Evolutionary conservation across 2,888 invertebrate species (phyloP).

Genomic region (Rhodophaea formosa): DNA sequence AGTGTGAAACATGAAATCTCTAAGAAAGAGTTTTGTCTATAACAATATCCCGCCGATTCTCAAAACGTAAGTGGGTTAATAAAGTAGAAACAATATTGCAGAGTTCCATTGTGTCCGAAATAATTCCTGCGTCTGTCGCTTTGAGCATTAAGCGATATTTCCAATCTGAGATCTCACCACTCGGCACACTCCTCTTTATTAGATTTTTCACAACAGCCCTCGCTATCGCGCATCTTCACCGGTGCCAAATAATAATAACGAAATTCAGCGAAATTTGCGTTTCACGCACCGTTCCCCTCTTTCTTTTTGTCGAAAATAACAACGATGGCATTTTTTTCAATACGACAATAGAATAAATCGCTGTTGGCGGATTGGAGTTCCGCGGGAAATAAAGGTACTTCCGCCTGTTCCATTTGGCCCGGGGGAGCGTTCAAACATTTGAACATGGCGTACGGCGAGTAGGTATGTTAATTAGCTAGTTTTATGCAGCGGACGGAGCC

Average conservation of each 20-base stretch:
- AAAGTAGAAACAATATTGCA: neutral
- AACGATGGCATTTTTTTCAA: constrained; percentile 51
- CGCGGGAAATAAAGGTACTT: constrained; percentile 36
- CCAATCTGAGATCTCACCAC: constrained; percentile 44
- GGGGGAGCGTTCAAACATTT: constrained; percentile 42
- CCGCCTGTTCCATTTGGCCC: constrained; percentile 25
- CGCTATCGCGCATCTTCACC: constrained; percentile 56
- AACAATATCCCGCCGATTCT: neutral
- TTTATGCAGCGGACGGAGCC: constrained; percentile 41
- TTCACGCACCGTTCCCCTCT: constrained; percentile 37
- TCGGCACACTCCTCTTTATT: constrained; percentile 54
- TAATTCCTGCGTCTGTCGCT: constrained; percentile 29
- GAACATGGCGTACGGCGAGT: constrained; percentile 33
- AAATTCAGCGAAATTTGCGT: constrained; percentile 65
- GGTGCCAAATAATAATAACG: constrained; percentile 65
- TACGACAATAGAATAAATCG: constrained; percentile 53
- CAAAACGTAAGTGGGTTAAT: neutral
- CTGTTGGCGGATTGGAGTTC: constrained; percentile 35
- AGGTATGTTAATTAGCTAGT: constrained; percentile 53
- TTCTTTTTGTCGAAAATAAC: constrained; percentile 40
- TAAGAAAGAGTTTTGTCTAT: neutral
- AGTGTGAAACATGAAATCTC: too few species aligned
- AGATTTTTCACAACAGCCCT: constrained; percentile 54
- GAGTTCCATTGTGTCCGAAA: constrained; percentile 15
- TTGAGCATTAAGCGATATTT: constrained; percentile 52